phyloP scores from a whole-genome alignment of 2,113 vertebrate species.

The Pterocles burchelli region DNA sequence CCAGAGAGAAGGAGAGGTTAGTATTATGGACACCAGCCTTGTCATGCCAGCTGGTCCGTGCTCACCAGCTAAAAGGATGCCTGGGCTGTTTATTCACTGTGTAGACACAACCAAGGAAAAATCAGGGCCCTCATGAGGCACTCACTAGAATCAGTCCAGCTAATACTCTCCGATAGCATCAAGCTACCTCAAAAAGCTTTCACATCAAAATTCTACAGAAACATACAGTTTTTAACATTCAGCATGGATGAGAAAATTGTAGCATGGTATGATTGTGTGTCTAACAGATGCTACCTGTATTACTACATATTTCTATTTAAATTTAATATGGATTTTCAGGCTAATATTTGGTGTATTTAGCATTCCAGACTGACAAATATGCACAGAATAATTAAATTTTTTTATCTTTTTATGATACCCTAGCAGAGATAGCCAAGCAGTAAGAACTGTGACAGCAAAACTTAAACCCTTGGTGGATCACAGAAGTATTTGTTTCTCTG shows the following conservation, averaged over 20 bases:
- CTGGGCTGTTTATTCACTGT: not conserved
- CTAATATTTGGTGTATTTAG: not conserved
- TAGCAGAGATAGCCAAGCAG: not conserved
- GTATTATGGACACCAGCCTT: accelerated
- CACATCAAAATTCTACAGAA: not conserved
- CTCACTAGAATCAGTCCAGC: not conserved
- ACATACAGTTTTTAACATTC: not conserved
- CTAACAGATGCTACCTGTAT: not conserved
- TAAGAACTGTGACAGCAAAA: not conserved
- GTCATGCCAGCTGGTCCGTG: not conserved
- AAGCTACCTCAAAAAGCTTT: not conserved
- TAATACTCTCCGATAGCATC: not conserved
- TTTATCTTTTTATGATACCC: not conserved
- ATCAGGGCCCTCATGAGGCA: not conserved
- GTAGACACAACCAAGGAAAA: not conserved
- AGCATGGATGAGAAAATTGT: not conserved
- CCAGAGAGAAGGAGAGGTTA: not conserved
- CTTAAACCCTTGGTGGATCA: not conserved
- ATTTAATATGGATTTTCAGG: not conserved
- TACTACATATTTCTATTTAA: not conserved
- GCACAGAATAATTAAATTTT: not conserved
- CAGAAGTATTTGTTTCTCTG: not conserved
- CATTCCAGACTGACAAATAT: not conserved
- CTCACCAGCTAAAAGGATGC: not conserved
- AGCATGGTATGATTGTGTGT: not conserved